Base-by-base conservation (phyloP, 2,888 invertebrate species). In the Troglohyphantes excavatus region DNA sequence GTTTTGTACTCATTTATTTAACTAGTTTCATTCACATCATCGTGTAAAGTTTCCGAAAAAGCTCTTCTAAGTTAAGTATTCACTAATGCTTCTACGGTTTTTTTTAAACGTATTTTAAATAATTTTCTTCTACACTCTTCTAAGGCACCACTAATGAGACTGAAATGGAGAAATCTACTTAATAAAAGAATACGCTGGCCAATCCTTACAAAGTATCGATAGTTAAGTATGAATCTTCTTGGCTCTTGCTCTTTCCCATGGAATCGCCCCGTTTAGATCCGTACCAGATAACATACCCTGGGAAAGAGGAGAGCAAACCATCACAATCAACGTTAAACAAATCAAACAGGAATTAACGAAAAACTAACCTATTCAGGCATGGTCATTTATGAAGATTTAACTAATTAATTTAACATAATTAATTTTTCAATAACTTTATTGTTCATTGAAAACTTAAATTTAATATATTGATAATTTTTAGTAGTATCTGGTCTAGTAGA, bases 231-330 rank as follows among this genome's bases (percentile, higher is more conserved):
- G 19, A 19, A 46, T 72, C 21, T 73, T 79, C 53, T 61, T 17
- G 39, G 61, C 70, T 72, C 82, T 59, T 27, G 61, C 33, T 21
- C 33, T 21, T 75, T 84, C 73, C 73, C 83, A 73, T 19, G 43
- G 61, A 27, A 19, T 84, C 82, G 33, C 61, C 72, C 23, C 61
- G 5, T 46, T 21, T 65, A 84, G 73, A 1, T 27, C 78, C 78
- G 26, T 26, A 43, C 43, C 39, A 65, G 73, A 73, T 73, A 73
- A 63, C 65, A 46, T 65, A 61, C 63, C 83, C 73, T 84, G 83
- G 73, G 83, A 84, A 84, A 84, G 73, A 84, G 61, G 73, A 73
- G 83, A 84, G 73, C 61, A 70, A 9, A 82, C 33, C 39, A 27
- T 75, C 53, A 75, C 29, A 76, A 76, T 29, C 76, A 76, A 23